Evolutionary conservation across 92 coral and sea anemone genomes (phyloP).

Genomic region (Bergia sp.): DNA sequence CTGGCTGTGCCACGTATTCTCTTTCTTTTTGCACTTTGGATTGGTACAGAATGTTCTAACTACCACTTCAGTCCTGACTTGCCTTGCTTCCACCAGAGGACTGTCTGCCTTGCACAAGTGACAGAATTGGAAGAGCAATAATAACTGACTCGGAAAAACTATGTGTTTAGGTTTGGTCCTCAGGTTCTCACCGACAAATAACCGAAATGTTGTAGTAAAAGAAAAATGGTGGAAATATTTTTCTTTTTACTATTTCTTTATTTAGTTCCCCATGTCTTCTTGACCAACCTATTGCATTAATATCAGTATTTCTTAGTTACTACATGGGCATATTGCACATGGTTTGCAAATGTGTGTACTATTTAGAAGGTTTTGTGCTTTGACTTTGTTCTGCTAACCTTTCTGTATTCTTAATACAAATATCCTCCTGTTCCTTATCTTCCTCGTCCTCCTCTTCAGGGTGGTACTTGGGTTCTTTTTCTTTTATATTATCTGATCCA

Average conservation of each 20-base stretch:
- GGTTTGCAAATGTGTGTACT: background rate
- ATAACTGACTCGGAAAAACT: constrained; percentile 60
- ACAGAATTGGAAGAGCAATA: constrained; percentile 48
- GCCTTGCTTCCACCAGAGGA: no score
- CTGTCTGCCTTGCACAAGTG: no score
- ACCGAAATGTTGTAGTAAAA: constrained; percentile 9
- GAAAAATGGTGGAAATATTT: background rate
- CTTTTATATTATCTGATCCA: background rate
- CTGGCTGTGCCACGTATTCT: constrained; percentile 66
- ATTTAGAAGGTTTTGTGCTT: no score
- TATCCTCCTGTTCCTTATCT: background rate
- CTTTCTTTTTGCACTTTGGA: constrained; percentile 52
- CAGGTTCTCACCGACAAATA: constrained; percentile 49
- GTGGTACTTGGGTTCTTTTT: background rate
- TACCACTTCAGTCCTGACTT: constrained; percentile 58
- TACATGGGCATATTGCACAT: background rate
- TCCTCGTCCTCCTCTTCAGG: background rate
- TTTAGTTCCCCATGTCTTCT: no score
- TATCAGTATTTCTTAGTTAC: no score
- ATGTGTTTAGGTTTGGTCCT: constrained; percentile 69
- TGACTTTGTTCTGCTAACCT: no score
- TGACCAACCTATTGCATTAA: no score
- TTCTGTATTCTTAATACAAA: no score
- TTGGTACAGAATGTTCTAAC: constrained; percentile 51
- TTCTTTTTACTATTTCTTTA: background rate